Conservation (phyloP, 2,797 vertebrate genomes). For the Phaenicophaeus curvirostris region DNA sequence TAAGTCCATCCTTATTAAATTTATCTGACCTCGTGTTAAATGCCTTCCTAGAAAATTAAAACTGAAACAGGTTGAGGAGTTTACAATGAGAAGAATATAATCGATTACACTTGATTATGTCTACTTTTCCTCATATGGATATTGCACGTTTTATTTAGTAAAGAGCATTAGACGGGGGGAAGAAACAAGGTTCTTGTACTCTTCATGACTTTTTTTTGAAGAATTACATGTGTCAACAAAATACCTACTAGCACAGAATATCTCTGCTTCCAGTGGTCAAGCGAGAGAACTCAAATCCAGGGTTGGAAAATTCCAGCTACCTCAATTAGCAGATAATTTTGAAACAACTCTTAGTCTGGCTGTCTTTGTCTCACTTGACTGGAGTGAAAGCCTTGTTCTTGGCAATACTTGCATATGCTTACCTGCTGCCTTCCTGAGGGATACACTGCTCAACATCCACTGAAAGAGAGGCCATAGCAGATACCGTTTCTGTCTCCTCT, state of each 20-base stretch:
- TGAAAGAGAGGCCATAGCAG: conserved; percentile 79
- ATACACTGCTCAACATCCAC: conserved; percentile 78
- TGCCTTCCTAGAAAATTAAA: background rate
- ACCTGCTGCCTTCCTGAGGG: conserved; percentile 76
- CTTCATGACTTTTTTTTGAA: background rate
- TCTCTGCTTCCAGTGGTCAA: background rate
- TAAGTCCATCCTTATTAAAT: conserved; percentile 7
- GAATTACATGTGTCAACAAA: background rate
- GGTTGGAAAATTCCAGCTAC: background rate
- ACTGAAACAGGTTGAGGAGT: background rate
- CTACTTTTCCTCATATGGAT: background rate
- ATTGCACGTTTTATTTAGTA: background rate
- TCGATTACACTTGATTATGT: background rate
- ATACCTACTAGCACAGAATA: background rate
- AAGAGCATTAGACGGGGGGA: background rate
- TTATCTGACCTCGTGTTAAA: background rate
- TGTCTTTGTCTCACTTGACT: background rate
- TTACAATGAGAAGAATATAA: background rate
- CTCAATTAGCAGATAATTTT: background rate
- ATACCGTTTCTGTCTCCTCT: conserved; percentile 80
- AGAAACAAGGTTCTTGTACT: background rate
- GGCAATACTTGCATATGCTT: background rate
- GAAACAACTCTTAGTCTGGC: background rate
- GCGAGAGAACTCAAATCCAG: background rate
- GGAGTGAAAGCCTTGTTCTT: background rate